Evolutionary conservation across 2,113 vertebrate genomes (phyloP).

Genomic region (Andinoacara biseriatus): DNA sequence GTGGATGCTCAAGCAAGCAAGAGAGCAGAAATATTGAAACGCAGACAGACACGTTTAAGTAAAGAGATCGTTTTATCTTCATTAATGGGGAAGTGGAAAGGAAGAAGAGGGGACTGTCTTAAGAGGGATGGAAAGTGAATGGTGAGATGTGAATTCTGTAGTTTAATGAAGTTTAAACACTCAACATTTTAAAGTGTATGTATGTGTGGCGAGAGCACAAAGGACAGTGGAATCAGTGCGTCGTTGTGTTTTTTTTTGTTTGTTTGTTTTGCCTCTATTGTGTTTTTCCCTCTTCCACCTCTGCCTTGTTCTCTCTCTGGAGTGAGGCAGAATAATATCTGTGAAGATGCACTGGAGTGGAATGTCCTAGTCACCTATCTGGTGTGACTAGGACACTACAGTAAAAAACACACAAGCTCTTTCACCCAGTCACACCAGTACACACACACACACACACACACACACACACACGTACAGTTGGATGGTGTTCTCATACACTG

Average conservation of each 20-base stretch:
- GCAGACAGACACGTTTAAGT: conserved; percentile 41
- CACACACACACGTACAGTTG: conserved; percentile 8
- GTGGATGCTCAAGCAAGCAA: conserved; percentile 35
- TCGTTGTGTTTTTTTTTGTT: neutral
- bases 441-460: neutral
- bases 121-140: conserved; percentile 6
- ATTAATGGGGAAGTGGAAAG: conserved; percentile 31
- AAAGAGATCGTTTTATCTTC: conserved; percentile 45
- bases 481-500: conserved; percentile 33
- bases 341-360: conserved; percentile 51
- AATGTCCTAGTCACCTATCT: conserved; percentile 59
- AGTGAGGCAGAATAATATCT: conserved; percentile 55
- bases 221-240: neutral
- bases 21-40: conserved; percentile 52
- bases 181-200: neutral
- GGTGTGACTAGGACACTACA: conserved; percentile 36
- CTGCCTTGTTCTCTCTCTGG: conserved; percentile 4
- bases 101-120: conserved; percentile 19
- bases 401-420: conserved; percentile 27
- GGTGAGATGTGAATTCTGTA: conserved; percentile 17
- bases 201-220: neutral
- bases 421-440: conserved; percentile 2
- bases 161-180: conserved; percentile 39
- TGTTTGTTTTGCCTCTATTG: neutral
- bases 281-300: neutral